Evolutionary conservation across 2,797 vertebrate species (phyloP), one percentile per base, ranked within the genome.

Genomic region (Syngnathus rostellatus): DNA sequence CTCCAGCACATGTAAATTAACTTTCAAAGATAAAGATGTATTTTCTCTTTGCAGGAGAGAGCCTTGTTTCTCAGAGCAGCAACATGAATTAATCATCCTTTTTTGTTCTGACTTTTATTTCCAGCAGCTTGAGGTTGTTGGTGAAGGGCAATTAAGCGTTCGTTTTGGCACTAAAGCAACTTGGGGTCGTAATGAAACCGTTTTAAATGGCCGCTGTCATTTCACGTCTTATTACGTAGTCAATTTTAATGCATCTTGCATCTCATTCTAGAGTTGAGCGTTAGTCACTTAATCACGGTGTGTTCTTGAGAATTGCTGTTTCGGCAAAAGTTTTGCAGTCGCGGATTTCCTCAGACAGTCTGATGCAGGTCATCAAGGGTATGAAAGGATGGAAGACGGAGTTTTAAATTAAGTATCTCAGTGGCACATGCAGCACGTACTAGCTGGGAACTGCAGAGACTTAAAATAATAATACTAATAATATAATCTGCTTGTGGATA

Each of bases 351-450:
- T 82, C 25, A 8, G 79, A 83, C 84, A 79, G 63, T 54, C 65
- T 65, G 66, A 73, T 73, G 62, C 78, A 77, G 78, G 82, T 82
- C 74, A 57, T 55, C 59, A 60, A 72, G 79, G 69, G 75, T 72
- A 78, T 63, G 71, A 72, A 80, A 73, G 77, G 82, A 69, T 23
- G 63, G 77, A 77, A 65, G 77, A 85, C 71, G 70, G 77, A 70
- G 76, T 76, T 86, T 87, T 89, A 89, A 86, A 90, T 88, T 81
- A 88, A 83, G 86, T 78, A 81, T 83, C 81, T 71, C 60, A 5
- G 76, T 85, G 85, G 85, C 86, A 91, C 81, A 89, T 46, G 23
- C 11, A 6, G 45, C 10, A 16, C 45, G 9, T 50, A 23, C 6
- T 6, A 1, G 40, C 3, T 31, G 25, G 17, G 14, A 46, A 46